phyloP scores from a whole-genome alignment of 2,888 invertebrate genomes.

The Iselma pallidipennis region DNA sequence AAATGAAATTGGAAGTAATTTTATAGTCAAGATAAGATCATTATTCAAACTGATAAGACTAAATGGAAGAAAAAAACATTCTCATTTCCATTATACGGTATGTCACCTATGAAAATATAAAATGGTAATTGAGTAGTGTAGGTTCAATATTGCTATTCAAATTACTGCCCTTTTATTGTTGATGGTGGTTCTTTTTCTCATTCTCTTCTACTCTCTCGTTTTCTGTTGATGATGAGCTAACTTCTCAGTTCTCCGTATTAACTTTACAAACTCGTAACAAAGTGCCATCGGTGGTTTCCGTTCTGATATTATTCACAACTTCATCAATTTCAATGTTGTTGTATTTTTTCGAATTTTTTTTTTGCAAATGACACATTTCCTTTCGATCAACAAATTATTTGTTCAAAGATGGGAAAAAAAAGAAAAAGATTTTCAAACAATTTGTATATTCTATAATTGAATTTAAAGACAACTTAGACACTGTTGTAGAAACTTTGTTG shows the following conservation, averaged over 20 bases:
- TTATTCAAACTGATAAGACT: conserved; percentile 8
- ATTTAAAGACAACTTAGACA: not conserved
- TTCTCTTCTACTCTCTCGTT: conserved; percentile 12
- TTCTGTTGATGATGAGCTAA: conserved; percentile 21
- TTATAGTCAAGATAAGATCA: conserved; percentile 1
- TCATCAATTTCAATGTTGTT: conserved; percentile 26
- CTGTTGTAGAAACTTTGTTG: not conserved
- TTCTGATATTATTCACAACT: conserved; percentile 28
- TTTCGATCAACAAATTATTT: not conserved
- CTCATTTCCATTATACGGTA: conserved; percentile 18
- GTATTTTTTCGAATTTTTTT: conserved; percentile 20
- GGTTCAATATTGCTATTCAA: conserved; percentile 24
- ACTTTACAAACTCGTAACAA: conserved; percentile 30
- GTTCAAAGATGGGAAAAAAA: not conserved
- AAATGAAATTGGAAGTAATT: conserved; percentile 1
- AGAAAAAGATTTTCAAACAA: not conserved
- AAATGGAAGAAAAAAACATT: not conserved
- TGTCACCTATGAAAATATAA: conserved; percentile 27
- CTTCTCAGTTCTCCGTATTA: conserved; percentile 26
- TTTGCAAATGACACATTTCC: not conserved
- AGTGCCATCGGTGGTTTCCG: conserved; percentile 30
- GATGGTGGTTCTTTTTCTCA: conserved; percentile 23
- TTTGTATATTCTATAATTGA: not conserved
- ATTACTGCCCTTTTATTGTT: conserved; percentile 28
- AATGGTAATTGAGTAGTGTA: conserved; percentile 26